phyloP scores from a whole-genome alignment of 1,140 invertebrate species.

The Coptotermes formosanus region DNA sequence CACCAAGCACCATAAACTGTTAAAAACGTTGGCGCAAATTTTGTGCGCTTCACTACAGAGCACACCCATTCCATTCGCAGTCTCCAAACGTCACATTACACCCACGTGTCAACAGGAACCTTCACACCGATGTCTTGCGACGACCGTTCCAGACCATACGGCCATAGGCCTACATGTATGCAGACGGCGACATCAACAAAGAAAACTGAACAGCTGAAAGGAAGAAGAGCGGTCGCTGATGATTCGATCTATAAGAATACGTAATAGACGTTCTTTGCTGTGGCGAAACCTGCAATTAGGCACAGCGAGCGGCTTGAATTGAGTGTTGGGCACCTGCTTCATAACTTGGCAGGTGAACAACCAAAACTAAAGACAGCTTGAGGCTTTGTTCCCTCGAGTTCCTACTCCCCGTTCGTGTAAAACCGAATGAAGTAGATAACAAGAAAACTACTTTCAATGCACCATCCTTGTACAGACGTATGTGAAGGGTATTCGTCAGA shows the following conservation, averaged over 20 bases:
- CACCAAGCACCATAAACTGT: too few species aligned
- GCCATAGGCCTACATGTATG: too few species aligned
- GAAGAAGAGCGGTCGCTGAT: not conserved
- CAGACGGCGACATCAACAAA: too few species aligned
- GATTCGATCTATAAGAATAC: not conserved
- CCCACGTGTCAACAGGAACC: too few species aligned
- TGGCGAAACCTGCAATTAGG: slow-evolving; percentile 14
- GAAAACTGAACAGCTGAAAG: not conserved
- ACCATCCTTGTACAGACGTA: not conserved
- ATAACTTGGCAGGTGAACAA: not conserved
- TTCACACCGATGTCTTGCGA: too few species aligned
- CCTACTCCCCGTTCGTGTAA: not conserved
- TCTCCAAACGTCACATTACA: too few species aligned
- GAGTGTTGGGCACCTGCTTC: not conserved
- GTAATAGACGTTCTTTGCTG: not conserved
- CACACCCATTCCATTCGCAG: too few species aligned
- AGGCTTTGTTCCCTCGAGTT: not conserved
- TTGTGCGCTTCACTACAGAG: too few species aligned
- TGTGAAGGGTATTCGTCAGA: not conserved
- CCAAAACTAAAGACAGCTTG: not conserved
- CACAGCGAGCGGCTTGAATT: not conserved
- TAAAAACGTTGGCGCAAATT: too few species aligned
- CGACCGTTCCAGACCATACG: too few species aligned
- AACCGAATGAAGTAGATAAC: not conserved
- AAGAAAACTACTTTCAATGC: not conserved